phyloP scores from a whole-genome alignment of 2,888 invertebrate genomes.

The Mythimna ferrago region DNA sequence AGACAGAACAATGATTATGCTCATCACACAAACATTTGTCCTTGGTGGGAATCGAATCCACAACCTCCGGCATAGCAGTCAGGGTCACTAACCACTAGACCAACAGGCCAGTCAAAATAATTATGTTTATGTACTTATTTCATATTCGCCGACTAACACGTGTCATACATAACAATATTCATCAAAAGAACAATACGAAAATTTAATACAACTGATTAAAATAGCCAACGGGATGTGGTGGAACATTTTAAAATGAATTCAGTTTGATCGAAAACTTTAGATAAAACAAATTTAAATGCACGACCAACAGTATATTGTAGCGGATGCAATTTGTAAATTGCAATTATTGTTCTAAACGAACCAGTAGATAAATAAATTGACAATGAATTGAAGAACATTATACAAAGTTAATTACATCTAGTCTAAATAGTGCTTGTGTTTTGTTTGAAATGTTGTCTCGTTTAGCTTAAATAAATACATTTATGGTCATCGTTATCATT shows the following conservation, averaged over 20 bases:
- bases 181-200: conserved; percentile 6
- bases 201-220: conserved; percentile 21
- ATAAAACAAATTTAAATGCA: conserved; percentile 51
- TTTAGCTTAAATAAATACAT: not conserved
- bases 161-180: not conserved
- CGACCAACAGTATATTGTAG: not conserved
- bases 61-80: no score
- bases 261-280: conserved; percentile 42
- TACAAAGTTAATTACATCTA: conserved; percentile 14
- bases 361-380: conserved; percentile 25
- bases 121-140: no score
- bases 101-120: no score
- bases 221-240: not conserved
- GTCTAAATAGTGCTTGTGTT: not conserved
- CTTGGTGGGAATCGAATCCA: no score
- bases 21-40: no score
- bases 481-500: no score
- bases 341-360: conserved; percentile 33
- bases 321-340: conserved; percentile 30
- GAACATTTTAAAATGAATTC: conserved; percentile 36
- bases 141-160: not conserved
- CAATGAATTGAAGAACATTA: conserved; percentile 13
- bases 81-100: no score
- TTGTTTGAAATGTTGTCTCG: not conserved
- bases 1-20: no score